Conservation (phyloP, 2,797 vertebrate genomes). For the Acrossocheilus fasciatus region DNA sequence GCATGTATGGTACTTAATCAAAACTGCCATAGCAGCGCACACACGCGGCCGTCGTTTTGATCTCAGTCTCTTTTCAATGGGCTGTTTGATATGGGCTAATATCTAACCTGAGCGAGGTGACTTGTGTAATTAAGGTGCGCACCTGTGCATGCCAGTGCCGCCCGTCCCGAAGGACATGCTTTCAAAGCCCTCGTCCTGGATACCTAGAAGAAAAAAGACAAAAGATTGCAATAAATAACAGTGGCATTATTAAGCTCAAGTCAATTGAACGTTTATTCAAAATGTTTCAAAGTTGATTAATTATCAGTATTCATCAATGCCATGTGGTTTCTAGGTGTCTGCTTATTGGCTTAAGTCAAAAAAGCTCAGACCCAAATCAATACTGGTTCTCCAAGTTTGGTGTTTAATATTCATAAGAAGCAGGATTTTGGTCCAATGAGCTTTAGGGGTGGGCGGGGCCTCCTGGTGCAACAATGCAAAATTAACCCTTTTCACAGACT, state of each 20-base stretch:
- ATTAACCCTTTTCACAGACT: not conserved
- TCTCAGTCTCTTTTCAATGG: slow-evolving; percentile 59
- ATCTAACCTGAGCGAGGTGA: slow-evolving; percentile 64
- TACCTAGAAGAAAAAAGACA: not conserved
- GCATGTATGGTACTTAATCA: slow-evolving; percentile 65
- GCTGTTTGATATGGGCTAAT: slow-evolving; percentile 66
- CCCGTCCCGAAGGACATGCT: slow-evolving; percentile 61
- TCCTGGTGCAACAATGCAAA: not conserved
- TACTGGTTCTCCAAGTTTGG: not conserved
- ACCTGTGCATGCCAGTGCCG: slow-evolving; percentile 74
- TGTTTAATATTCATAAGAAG: not conserved
- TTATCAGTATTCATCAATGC: not conserved
- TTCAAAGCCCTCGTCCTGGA: not conserved
- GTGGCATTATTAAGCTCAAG: not conserved
- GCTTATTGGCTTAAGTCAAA: not conserved
- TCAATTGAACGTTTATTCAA: not conserved
- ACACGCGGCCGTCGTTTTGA: slow-evolving; percentile 60
- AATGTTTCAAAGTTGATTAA: not conserved
- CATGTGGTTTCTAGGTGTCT: not conserved
- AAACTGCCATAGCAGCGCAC: slow-evolving; percentile 6
- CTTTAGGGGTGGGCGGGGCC: not conserved
- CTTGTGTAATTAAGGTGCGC: slow-evolving; percentile 69
- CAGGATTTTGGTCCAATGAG: not conserved
- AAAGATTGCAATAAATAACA: not conserved
- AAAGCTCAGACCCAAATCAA: not conserved